Evolutionary conservation across 2,113 vertebrate genomes (phyloP).

Genomic region (Scartelaos histophorus): DNA sequence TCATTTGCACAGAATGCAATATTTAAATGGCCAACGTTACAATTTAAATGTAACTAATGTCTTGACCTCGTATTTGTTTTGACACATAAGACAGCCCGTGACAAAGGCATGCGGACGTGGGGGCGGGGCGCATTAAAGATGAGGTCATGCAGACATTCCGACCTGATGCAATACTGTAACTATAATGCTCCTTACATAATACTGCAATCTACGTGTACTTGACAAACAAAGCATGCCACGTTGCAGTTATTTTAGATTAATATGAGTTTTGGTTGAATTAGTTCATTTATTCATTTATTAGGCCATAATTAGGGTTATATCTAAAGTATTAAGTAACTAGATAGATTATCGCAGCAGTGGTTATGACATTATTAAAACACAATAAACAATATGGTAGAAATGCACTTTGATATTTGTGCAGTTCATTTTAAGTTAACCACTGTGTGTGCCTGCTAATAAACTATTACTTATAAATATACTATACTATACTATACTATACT

Average conservation of each 20-base stretch:
- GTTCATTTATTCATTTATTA: not conserved
- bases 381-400: not conserved
- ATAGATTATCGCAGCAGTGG: not conserved
- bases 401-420: too few relatives aligned
- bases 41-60: not conserved
- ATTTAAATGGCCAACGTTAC: not conserved
- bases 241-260: too few relatives aligned
- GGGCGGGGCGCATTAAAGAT: conserved; percentile 52
- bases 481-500: too few relatives aligned
- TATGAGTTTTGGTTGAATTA: not conserved
- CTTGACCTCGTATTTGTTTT: conserved; percentile 41
- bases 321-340: too few relatives aligned
- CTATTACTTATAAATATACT: too few relatives aligned
- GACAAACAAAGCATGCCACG: not conserved
- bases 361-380: not conserved
- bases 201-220: conserved; percentile 7
- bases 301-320: too few relatives aligned
- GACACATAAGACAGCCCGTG: conserved; percentile 34
- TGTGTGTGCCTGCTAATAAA: too few relatives aligned
- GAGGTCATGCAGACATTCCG: conserved; percentile 47
- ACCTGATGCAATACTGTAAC: conserved; percentile 53
- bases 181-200: conserved; percentile 9
- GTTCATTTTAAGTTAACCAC: too few relatives aligned
- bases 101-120: conserved; percentile 47
- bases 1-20: not conserved